Base-by-base conservation (phyloP, 1,140 invertebrate species). In the Uloborus diversus region DNA sequence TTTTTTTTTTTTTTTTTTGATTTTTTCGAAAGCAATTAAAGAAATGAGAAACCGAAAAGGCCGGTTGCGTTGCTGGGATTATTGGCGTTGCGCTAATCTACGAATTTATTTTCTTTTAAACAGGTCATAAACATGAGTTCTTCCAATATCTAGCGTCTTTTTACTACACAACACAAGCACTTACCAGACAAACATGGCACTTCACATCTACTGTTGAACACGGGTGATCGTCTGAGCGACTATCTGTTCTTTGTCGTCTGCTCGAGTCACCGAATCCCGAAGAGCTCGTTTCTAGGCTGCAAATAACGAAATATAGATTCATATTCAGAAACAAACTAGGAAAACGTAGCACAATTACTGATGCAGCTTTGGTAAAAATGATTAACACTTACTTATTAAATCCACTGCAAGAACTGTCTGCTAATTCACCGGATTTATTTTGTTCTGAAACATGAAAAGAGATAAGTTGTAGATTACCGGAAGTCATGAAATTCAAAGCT, bases 311-410 rank as follows among this genome's bases (percentile, higher is more conserved):
- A n/a, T n/a, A n/a, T n/a, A n/a, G n/a, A n/a, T n/a, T n/a, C n/a
- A n/a, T n/a, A n/a, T n/a, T 1, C 37, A 42, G 37, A 13, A 42
- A 17, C 17, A 13, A 17, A 42, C 17, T 13, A 9, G 17, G 0
- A 2, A 42, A 42, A 17, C 17, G 17, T 0, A 42, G 37, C 9
- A 42, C 17, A 42, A 42, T 42, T 42, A 42, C 17, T 42, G 17
- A 42, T 13, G 2, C 1, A 13, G 1, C 37, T 42, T 42, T 42
- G 9, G 9, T 2, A 42, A 17, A 25, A 30, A 42, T n/a, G n/a
- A 62, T 14, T 47, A 47, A 75, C n/a, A n/a, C 59, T 75, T 64
- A 75, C 71, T 78, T 78, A 42, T 78, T 73, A 30, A 73, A 73
- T 25, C 69, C 56, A 25, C 61, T 78, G 11, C 73, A 78, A n/a